Evolutionary conservation across 1,140 invertebrate genomes (phyloP), one percentile per base, ranked within the genome.

Genomic region (Dinoponera quadriceps): DNA sequence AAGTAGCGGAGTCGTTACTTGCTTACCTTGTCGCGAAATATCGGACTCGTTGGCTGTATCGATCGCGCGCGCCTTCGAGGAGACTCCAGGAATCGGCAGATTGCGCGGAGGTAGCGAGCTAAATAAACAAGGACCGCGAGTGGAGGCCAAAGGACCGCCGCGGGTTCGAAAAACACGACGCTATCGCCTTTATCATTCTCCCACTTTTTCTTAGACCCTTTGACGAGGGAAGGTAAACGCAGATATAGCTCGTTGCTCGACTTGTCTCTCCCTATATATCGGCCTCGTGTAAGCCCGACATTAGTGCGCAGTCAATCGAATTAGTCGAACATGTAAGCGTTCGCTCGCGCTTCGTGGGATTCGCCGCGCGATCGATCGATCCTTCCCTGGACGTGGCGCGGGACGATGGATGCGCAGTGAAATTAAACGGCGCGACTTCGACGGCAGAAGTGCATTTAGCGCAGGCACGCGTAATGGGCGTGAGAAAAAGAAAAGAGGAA

Each of bases 321-420:
- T 80, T 80, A 80, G 49, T 69, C 51, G 75, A 71, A 80, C 33
- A 55, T 69, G 38, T 80, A 80, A 80, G 65, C 83, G 84, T 73
- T 55, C 51, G 82, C 82, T 85, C 62, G 62, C 65, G 69, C 62
- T 85, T 72, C 83, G 83, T 85, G 82, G 82, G 82, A 84, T 83
- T 81, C 81, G 71, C 80, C 48, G 44, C 54, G 44, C 44, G 27
- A 71, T 75, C 63, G 27, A 71, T 75, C 63, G 69, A 83, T 82
- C 20, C 38, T 66, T 48, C 22, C 68, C 63, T 68, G 63, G 33
- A 83, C 18, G 11, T 72, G 33, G 25, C 54, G 75, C 74, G 29
- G 68, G 29, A 68, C 29, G 29, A n/a, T 5, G 38, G 65, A 59
- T 16, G 18, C 22, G 16, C 22, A 22, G 33, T 22, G 69, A 48